phyloP scores from a whole-genome alignment of 2,797 vertebrate species.

The Bovichtus diacanthus region DNA sequence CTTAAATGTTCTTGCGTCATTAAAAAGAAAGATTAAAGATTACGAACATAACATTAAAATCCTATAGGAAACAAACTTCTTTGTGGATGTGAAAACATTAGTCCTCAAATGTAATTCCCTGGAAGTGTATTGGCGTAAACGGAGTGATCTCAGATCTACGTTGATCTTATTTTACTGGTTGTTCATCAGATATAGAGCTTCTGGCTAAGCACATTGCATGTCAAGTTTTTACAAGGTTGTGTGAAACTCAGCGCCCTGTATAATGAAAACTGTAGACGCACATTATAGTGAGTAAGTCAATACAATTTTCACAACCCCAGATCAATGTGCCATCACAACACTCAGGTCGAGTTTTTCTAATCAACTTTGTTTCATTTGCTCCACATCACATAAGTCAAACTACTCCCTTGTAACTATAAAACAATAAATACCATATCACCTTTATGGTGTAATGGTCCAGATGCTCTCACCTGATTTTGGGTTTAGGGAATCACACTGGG shows the following conservation, averaged over 20 bases:
- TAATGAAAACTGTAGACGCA: not conserved
- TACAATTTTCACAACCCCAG: too few relatives aligned
- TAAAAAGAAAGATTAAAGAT: too few relatives aligned
- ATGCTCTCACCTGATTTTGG: conserved; percentile 89
- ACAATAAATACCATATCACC: not conserved
- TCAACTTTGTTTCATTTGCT: not conserved
- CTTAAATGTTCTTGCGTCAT: not conserved
- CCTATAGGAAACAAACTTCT: not conserved
- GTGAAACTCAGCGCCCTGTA: not conserved
- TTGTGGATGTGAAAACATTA: not conserved
- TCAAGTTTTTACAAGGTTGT: not conserved
- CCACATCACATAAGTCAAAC: not conserved
- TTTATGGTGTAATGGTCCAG: not conserved
- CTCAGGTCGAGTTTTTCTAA: not conserved
- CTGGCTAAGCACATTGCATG: not conserved
- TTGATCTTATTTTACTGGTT: not conserved
- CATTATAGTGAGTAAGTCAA: not conserved
- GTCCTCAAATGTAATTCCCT: not conserved
- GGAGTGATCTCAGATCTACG: not conserved
- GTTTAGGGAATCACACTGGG: conserved; percentile 91
- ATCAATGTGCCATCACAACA: not conserved
- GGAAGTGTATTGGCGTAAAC: not conserved
- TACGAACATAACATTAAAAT: not conserved
- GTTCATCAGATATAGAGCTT: not conserved
- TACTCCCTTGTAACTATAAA: not conserved